These are phyloP conservation scores for Abscondita cerata DNA, from an alignment of 2,888 invertebrate genomes.

Conservation along the genomic window DNA sequence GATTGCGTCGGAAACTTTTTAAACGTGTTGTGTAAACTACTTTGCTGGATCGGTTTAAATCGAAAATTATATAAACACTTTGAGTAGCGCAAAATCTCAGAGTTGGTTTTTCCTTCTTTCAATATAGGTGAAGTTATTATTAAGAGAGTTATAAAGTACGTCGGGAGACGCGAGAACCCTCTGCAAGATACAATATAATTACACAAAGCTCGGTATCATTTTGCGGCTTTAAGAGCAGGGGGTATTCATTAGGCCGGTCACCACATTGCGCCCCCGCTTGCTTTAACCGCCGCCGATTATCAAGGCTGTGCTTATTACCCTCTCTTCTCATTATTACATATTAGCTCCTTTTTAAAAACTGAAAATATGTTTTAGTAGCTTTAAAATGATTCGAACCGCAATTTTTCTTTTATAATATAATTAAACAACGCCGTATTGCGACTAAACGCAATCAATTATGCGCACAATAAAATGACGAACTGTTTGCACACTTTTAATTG, in stretches of 20 bases:
- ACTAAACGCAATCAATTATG: slow-evolving; percentile 52
- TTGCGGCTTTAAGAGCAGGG: slow-evolving; percentile 37
- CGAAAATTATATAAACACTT: neutral
- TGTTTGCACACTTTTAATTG: slow-evolving; percentile 57
- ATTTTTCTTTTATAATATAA: slow-evolving; percentile 4
- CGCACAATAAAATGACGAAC: slow-evolving; percentile 52
- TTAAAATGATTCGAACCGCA: slow-evolving; percentile 9
- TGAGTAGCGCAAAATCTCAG: neutral
- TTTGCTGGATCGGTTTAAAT: too few relatives aligned
- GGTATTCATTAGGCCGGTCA: slow-evolving; percentile 43
- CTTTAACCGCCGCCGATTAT: slow-evolving; percentile 41
- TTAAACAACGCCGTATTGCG: slow-evolving; percentile 14
- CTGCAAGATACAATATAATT: slow-evolving; percentile 40
- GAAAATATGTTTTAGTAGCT: slow-evolving; percentile 34
- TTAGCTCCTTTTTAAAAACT: slow-evolving; percentile 39
- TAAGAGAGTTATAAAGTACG: slow-evolving; percentile 36
- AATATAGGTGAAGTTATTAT: slow-evolving; percentile 36
- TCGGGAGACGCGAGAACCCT: slow-evolving; percentile 35
- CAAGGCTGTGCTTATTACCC: slow-evolving; percentile 35
- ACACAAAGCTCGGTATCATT: slow-evolving; percentile 43
- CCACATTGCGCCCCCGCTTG: slow-evolving; percentile 37
- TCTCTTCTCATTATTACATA: slow-evolving; percentile 40
- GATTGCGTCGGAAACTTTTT: too few relatives aligned
- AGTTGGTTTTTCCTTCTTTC: slow-evolving; percentile 23
- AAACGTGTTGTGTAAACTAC: too few relatives aligned